These are phyloP conservation scores for Poeciliopsis occidentalis DNA, from an alignment of 2,113 vertebrate genomes.

Conservation along the genomic window DNA sequence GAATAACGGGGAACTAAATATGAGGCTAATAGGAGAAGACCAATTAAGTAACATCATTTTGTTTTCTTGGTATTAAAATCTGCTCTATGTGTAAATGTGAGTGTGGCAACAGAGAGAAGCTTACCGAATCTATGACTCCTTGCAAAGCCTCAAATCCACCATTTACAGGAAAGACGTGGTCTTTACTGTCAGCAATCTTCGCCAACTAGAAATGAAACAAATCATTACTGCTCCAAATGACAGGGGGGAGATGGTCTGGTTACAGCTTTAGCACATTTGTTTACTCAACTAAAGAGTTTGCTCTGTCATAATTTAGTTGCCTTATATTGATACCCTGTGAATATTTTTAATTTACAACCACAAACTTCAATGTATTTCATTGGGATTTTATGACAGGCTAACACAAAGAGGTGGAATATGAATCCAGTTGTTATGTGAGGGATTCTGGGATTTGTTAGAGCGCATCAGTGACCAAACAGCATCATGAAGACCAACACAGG, in stretches of 20 bases:
- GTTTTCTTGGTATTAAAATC: background rate
- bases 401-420: background rate
- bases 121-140: slow-evolving; percentile 95
- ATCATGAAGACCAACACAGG: too few species aligned
- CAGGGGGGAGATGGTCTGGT: background rate
- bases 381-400: background rate
- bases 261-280: background rate
- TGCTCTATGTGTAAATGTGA: background rate
- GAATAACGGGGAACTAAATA: slow-evolving; percentile 9
- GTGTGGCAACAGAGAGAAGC: slow-evolving; percentile 47
- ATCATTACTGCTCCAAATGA: slow-evolving; percentile 1
- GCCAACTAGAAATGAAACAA: slow-evolving; percentile 84
- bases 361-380: background rate
- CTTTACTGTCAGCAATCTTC: slow-evolving; percentile 96
- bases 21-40: slow-evolving; percentile 3
- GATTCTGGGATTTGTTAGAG: background rate
- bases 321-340: background rate
- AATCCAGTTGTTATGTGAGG: background rate
- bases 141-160: slow-evolving; percentile 96
- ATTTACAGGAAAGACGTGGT: slow-evolving; percentile 98
- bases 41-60: slow-evolving; percentile 5
- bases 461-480: too few species aligned
- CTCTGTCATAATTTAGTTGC: background rate
- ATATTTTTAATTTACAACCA: background rate
- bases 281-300: background rate